A percentile compares a stretch with the other conserved stretches of the same genome.
Evolutionary conservation across 2,888 invertebrate genomes (phyloP).

Genomic region (Eupithecia dodoneata): DNA sequence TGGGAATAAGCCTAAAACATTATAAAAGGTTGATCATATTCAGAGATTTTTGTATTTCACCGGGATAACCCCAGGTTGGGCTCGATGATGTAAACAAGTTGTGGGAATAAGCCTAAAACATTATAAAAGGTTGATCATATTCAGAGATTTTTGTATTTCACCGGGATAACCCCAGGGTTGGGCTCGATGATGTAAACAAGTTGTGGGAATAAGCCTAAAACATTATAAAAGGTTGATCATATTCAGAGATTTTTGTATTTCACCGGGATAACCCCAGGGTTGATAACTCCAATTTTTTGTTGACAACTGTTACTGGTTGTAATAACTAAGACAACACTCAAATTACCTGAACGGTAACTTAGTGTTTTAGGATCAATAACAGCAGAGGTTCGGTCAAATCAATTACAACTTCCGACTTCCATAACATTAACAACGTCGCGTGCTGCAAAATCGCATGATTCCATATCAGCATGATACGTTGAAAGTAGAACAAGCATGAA

Average conservation of each 20-base stretch:
- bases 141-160: background rate
- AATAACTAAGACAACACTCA: background rate
- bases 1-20: background rate
- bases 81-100: too few species aligned
- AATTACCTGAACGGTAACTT: background rate
- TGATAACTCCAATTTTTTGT: background rate
- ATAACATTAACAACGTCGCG: background rate
- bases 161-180: too few species aligned
- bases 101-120: background rate
- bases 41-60: background rate
- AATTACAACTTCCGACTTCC: slow-evolving; percentile 11
- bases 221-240: background rate
- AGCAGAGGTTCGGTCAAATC: slow-evolving; percentile 1
- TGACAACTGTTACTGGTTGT: background rate
- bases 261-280: background rate
- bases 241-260: background rate
- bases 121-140: background rate
- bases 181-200: too few species aligned
- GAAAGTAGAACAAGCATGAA: slow-evolving; percentile 25
- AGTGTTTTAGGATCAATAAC: background rate
- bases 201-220: background rate
- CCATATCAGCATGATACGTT: slow-evolving; percentile 16
- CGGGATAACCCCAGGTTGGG: too few species aligned
- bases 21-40: background rate
- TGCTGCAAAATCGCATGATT: slow-evolving; percentile 13